Base-by-base conservation (phyloP, 2,113 vertebrate genomes). In the Ailurus styani region DNA sequence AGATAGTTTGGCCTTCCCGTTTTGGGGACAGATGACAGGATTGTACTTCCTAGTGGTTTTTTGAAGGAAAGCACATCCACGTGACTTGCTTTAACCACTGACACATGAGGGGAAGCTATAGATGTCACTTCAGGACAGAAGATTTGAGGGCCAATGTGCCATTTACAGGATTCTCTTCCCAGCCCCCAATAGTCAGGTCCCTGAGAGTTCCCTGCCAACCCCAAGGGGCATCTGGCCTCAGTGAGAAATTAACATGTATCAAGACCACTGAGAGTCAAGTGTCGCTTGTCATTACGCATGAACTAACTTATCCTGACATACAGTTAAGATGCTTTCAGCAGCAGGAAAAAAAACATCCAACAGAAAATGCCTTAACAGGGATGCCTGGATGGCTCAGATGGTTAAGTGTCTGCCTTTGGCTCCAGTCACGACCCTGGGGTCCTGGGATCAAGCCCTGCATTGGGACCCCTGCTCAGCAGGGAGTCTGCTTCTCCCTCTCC, bases 311-410 rank as follows among this genome's bases (percentile, higher is more conserved):
- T 31, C 27, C 87, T 82, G 29, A 66, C 47, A 31, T 42, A n/a
- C 9, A 42, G 17, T 6, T 73, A 84, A 95, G 17, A 84, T 15
- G 14, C 34, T 81, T 68, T 54, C 37, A 42, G 29, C 77, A 91
- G 8, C 17, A 82, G 29, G 47, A 70, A 45, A 83, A 83, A 93
- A 54, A 91, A 91, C 95, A 62, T 73, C 45, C 40, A 66, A 11
- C 62, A 83, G 68, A 83, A 93, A 92, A 31, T 55, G 62, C 5
- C 87, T 60, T 60, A 60, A 60, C 57, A 60, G 23, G 57, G 57
- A 9, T 7, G 7, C 57, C 57, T 60, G 57, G 9, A 23, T 60
- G 23, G 57, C 23, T 27, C 57, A 27, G 55, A 23, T 27, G 3
- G 23, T 60, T 60, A 60, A 60, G 9, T 3, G 1, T 60, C 57